phyloP scores from a whole-genome alignment of 2,113 vertebrate species.

The Neotoma lepida region DNA sequence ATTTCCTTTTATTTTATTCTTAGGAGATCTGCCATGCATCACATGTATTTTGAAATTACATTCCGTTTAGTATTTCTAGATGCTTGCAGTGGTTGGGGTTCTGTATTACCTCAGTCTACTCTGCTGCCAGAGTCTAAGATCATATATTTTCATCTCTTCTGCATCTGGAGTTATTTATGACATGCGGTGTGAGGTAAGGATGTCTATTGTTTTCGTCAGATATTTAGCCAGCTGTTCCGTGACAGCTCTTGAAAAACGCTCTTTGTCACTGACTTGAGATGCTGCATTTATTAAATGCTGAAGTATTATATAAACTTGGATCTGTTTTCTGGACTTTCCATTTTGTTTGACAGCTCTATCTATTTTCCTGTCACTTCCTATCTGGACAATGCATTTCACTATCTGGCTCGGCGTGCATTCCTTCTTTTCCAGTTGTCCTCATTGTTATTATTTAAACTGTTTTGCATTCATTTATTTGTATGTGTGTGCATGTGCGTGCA shows the following conservation, averaged over 20 bases:
- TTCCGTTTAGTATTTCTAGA: constrained; percentile 38
- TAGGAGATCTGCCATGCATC: constrained; percentile 43
- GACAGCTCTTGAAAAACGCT: constrained; percentile 20
- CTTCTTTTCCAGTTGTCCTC: background rate
- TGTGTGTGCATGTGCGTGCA: background rate
- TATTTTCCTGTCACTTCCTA: constrained; percentile 41
- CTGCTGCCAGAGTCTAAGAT: constrained; percentile 43
- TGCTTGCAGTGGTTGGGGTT: background rate
- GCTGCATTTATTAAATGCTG: constrained; percentile 40
- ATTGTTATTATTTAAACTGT: background rate
- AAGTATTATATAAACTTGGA: constrained; percentile 12
- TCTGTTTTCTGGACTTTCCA: constrained; percentile 36
- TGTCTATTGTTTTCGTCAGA: background rate
- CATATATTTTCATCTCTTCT: constrained; percentile 46
- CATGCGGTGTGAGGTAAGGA: constrained; percentile 62
- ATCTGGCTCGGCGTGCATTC: background rate
- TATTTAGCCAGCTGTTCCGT: constrained; percentile 53
- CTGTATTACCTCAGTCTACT: constrained; percentile 49
- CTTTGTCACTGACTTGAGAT: constrained; percentile 54
- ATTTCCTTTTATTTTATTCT: constrained; percentile 48
- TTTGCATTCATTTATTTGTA: background rate
- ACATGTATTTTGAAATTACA: constrained; percentile 30
- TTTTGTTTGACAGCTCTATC: constrained; percentile 48
- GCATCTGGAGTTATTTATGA: constrained; percentile 50
- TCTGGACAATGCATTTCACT: background rate